Evolutionary conservation across 1,140 invertebrate genomes (phyloP).

Genomic region (Pogonomyrmex barbatus): DNA sequence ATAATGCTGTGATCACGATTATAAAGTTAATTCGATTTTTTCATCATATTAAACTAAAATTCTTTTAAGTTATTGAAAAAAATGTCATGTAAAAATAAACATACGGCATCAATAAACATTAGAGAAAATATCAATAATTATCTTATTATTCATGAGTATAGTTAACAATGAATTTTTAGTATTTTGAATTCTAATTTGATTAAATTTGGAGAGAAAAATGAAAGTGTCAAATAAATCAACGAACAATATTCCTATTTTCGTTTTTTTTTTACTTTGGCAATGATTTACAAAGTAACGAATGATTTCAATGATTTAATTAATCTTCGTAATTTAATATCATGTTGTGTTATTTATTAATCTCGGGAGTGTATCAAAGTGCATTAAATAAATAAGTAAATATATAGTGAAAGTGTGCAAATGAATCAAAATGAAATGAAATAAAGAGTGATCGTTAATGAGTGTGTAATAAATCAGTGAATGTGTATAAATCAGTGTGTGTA

Average conservation of each 20-base stretch:
- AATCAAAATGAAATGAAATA: neutral
- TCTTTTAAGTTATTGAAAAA: neutral
- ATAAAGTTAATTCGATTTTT: neutral
- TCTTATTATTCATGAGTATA: neutral
- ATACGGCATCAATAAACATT: neutral
- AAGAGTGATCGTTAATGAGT: neutral
- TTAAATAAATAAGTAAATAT: neutral
- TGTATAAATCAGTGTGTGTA: neutral
- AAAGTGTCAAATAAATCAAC: slow-evolving; percentile 5
- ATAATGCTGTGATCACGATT: no score
- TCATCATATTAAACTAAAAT: neutral
- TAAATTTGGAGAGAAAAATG: neutral
- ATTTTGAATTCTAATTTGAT: neutral
- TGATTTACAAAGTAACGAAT: neutral
- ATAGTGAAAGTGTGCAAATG: neutral
- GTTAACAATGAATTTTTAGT: neutral
- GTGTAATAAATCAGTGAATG: neutral
- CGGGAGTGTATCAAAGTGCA: neutral
- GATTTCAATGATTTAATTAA: neutral
- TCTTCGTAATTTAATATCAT: neutral
- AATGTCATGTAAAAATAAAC: neutral
- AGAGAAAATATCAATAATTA: neutral
- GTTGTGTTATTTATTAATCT: neutral
- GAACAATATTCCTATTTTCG: neutral
- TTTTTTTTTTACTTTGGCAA: neutral